Evolutionary conservation across 2,113 vertebrate genomes (phyloP).

Genomic region (Indri indri): DNA sequence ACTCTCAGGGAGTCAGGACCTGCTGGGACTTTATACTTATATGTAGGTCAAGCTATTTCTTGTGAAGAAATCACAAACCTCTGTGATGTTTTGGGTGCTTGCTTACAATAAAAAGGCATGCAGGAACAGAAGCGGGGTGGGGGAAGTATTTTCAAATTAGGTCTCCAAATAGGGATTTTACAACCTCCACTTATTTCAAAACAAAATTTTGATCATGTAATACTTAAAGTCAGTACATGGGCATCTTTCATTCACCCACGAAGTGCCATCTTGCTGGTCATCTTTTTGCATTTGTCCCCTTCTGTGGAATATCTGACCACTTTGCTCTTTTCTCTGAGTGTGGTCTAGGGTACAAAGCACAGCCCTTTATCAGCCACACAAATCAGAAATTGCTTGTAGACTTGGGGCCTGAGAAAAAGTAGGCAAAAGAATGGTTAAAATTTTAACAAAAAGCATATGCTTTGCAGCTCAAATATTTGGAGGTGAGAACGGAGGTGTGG

Average conservation of each 20-base stretch:
- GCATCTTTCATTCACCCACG: not conserved
- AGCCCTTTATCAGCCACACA: not conserved
- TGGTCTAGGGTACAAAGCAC: not conserved
- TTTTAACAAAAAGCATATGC: not conserved
- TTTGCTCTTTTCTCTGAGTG: not conserved
- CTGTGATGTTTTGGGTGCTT: not conserved
- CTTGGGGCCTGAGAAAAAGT: not conserved
- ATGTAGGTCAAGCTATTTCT: not conserved
- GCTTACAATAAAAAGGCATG: not conserved
- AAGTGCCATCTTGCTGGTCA: not conserved
- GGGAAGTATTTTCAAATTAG: not conserved
- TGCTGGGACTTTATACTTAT: not conserved
- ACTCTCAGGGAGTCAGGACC: not conserved
- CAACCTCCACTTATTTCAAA: slow-evolving; percentile 16
- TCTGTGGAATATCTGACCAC: not conserved
- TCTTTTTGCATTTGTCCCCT: not conserved
- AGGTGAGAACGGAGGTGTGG: not conserved
- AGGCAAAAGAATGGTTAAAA: not conserved
- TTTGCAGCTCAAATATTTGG: slow-evolving; percentile 3
- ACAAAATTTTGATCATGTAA: not conserved
- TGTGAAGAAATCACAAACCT: not conserved
- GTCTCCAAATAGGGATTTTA: not conserved
- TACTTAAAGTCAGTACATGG: not conserved
- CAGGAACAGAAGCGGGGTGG: not conserved
- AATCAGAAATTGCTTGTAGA: not conserved